Evolutionary conservation across 2,888 invertebrate genomes (phyloP), one percentile per base, ranked within the genome.

Genomic region (Tetropium fuscum): DNA sequence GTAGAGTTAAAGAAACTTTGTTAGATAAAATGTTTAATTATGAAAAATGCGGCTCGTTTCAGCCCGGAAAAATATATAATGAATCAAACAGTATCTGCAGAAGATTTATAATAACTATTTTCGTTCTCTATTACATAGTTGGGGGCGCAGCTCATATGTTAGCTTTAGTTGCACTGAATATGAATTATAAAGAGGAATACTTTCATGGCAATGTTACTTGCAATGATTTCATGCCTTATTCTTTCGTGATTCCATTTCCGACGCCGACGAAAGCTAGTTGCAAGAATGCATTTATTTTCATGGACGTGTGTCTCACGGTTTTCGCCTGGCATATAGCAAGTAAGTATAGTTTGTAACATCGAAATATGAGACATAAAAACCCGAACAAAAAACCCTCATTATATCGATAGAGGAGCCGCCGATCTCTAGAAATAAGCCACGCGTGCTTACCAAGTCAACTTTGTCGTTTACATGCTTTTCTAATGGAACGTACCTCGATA

Each of bases 231-330:
- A 36, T 48, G 15, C 36, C 20, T 2, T 36, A 32, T 13, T 15
- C 15, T 19, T 48, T 36, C n/a, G n/a, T 11, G 13, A 48, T 48
- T 34, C 48, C 48, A 22, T 48, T 48, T 5, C 22, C 34, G 19
- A 36, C 48, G 10, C 36, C 34, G 2, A 48, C 32, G 2, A 48
- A 20, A n/a, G 15, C 20, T 1, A 34, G 25, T 8, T 48, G 48
- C 20, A 48, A 36, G n/a, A 5, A 13, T 0, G 48, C 48, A 1
- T 13, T 34, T 34, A 34, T 34, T 13, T 34, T 13, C 7, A 34
- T 34, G 34, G 34, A 34, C 15, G 13, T 34, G 4, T 5, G 34
- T 6, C 6, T 34, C 7, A 2, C 1, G 1, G 2, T 13, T 13
- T 34, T 11, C 13, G 34, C 34, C 7, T 34, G 2, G 34, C 15